Evolutionary conservation across 2,888 invertebrate genomes (phyloP), one percentile per base, ranked within the genome.

Genomic region (Drosophila lutescens): DNA sequence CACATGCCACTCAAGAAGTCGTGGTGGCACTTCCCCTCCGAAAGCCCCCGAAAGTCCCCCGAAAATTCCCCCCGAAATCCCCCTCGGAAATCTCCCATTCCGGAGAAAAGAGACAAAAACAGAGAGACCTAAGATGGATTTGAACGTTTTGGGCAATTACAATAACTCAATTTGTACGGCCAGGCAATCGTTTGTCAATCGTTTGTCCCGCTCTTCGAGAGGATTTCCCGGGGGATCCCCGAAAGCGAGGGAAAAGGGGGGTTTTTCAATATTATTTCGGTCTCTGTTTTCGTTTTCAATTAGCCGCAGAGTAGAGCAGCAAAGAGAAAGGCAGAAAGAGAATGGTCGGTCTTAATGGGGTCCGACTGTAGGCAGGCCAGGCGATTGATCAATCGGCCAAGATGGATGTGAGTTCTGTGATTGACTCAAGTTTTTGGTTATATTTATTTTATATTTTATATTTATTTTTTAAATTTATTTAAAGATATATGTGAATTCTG

Each of bases 81-180:
- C 47, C n/a, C n/a, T n/a, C n/a, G n/a, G 20, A 20, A 32, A 67
- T 43, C 36, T 36, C 47, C 49, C 51, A 71, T 62, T 58, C 58
- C 20, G 23, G 10, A 55, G 53, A 57, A 46, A 56, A 57, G 47
- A 36, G 41, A 44, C 30, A 17, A 50, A 46, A 17, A 38, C 34
- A 20, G 51, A 47, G 47, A 51, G 53, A 57, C 59, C 67, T 67
- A 73, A 86, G 88, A 83, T 83, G 84, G 87, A 86, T 83, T 82
- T 78, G 88, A 83, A 83, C 88, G 74, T 88, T 83, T 83, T 76
- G 85, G 84, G 83, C 83, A 88, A 83, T 84, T 84, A 88, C 88
- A 84, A 84, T 84, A 84, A 87, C 83, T 84, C 83, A 84, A 84
- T 84, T 84, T 84, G 83, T 86, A 74, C 82, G 67, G 80, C 57